A percentile compares a stretch with the other conserved stretches of the same genome.
Conservation (phyloP, 1,140 invertebrate species). For the Aphis craccivora region DNA sequence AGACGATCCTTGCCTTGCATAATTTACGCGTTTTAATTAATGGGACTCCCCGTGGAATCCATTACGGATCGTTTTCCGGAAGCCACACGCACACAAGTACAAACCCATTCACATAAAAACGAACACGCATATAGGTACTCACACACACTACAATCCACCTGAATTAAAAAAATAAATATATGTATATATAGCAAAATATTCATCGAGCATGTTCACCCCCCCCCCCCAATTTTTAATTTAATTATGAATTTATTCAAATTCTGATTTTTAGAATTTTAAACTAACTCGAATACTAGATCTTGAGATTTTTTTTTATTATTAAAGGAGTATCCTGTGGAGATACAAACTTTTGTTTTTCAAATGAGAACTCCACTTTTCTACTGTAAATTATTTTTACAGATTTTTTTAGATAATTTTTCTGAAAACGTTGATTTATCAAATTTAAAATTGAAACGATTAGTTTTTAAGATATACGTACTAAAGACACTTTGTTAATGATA, state of each 20-base stretch:
- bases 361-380: not conserved
- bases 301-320: not conserved
- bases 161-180: slow-evolving; percentile 14
- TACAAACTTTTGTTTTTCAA: not conserved
- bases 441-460: too few species aligned
- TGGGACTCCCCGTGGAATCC: slow-evolving; percentile 56
- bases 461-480: not conserved
- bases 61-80: slow-evolving; percentile 54
- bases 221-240: too few species aligned
- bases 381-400: not conserved
- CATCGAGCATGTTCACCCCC: not conserved
- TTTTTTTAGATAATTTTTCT: too few species aligned
- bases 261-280: not conserved
- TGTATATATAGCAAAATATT: not conserved
- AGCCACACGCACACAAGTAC: not conserved
- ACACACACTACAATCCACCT: not conserved
- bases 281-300: not conserved
- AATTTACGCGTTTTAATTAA: slow-evolving; percentile 58
- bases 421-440: not conserved
- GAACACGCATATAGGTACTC: not conserved
- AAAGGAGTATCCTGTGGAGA: not conserved
- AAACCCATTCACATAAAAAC: not conserved
- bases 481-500: too few species aligned
- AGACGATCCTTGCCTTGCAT: slow-evolving; percentile 52
- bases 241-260: not conserved